phyloP scores from a whole-genome alignment of 2,113 vertebrate genomes.

The Gymnarchus niloticus region DNA sequence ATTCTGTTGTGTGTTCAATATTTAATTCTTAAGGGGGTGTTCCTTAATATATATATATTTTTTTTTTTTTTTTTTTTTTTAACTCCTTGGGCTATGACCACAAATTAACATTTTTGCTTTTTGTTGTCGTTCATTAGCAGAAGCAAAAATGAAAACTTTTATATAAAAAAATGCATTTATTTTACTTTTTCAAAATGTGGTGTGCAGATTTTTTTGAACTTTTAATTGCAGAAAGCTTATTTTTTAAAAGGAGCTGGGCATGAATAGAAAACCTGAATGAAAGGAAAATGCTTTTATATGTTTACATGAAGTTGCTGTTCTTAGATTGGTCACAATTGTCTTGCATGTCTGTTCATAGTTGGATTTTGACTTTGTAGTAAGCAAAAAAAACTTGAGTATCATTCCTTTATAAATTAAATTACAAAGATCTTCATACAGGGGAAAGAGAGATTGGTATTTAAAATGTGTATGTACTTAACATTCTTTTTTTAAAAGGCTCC shows the following conservation, averaged over 20 bases:
- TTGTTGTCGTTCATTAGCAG: constrained; percentile 45
- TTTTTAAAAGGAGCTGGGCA: constrained; percentile 56
- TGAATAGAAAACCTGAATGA: constrained; percentile 44
- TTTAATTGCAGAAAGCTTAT: constrained; percentile 58
- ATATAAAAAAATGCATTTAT: constrained; percentile 58
- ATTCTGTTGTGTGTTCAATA: constrained; percentile 30
- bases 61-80: constrained; percentile 46
- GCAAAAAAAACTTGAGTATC: constrained; percentile 62
- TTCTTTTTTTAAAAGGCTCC: constrained; percentile 56
- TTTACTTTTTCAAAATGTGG: constrained; percentile 58
- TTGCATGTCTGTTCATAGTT: constrained; percentile 54
- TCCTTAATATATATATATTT: constrained; percentile 44
- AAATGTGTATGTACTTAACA: constrained; percentile 68
- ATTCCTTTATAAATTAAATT: constrained; percentile 62
- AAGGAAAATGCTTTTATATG: constrained; percentile 57
- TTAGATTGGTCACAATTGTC: constrained; percentile 49
- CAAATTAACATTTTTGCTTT: constrained; percentile 54
- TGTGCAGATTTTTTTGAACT: constrained; percentile 60
- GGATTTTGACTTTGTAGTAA: constrained; percentile 53
- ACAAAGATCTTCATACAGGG: constrained; percentile 42
- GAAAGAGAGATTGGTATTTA: constrained; percentile 66
- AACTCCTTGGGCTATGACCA: constrained; percentile 60
- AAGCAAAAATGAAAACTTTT: constrained; percentile 48
- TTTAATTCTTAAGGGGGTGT: constrained; percentile 36
- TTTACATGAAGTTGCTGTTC: constrained; percentile 63